Evolutionary conservation across 2,888 invertebrate genomes (phyloP).

Genomic region (Agrotis exclamationis): DNA sequence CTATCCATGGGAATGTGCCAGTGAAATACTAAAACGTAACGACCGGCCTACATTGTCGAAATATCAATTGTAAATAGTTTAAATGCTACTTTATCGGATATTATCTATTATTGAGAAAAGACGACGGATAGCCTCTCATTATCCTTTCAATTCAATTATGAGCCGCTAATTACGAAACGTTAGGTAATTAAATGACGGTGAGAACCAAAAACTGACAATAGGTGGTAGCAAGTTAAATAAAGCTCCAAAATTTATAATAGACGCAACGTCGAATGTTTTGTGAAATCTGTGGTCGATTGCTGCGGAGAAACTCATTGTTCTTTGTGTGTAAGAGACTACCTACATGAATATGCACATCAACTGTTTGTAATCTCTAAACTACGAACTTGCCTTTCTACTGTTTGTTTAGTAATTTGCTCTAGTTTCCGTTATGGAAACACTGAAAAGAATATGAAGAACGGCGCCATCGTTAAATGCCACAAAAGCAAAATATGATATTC

Average conservation of each 20-base stretch:
- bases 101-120: conserved; percentile 80
- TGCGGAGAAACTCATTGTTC: conserved; percentile 72
- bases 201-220: conserved; percentile 88
- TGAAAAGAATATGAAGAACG: no score
- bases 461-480: no score
- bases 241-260: conserved; percentile 75
- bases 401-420: not conserved
- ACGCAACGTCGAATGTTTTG: conserved; percentile 70
- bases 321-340: conserved; percentile 47
- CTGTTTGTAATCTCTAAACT: conserved; percentile 33
- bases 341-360: conserved; percentile 45
- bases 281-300: conserved; percentile 71
- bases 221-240: conserved; percentile 79
- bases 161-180: conserved; percentile 86
- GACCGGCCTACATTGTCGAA: conserved; percentile 69
- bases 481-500: no score
- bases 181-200: conserved; percentile 87
- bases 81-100: conserved; percentile 75
- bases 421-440: not conserved
- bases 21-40: conserved; percentile 52
- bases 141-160: conserved; percentile 85
- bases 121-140: conserved; percentile 80
- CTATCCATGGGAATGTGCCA: conserved; percentile 75
- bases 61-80: conserved; percentile 73
- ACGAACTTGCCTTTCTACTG: not conserved